Percentiles rank a stretch among this genome's conserved stretches.
These are phyloP conservation scores for Meteorus colon DNA, from an alignment of 2,888 invertebrate genomes.

Conservation along the genomic window DNA sequence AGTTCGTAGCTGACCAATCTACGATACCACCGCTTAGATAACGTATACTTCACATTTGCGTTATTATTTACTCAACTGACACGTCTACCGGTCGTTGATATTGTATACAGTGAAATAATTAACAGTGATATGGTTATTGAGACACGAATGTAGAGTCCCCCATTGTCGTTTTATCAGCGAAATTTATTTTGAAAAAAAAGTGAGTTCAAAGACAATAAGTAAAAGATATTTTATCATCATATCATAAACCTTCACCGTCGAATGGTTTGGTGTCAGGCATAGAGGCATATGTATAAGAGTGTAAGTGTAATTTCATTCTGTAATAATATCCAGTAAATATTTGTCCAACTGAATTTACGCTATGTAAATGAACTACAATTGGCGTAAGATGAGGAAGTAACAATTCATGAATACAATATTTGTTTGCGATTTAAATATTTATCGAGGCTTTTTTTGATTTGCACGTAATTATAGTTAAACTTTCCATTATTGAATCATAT, in stretches of 20 bases:
- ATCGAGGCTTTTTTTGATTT: neutral
- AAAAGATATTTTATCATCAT: neutral
- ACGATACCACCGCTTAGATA: conserved; percentile 41
- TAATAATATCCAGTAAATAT: conserved; percentile 5
- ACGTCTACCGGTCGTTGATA: conserved; percentile 24
- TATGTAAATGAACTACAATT: neutral
- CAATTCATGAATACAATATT: neutral
- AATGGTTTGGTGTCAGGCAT: neutral
- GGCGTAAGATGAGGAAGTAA: neutral
- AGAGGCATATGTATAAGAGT: neutral
- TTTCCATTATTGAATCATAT: neutral
- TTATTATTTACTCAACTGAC: conserved; percentile 33
- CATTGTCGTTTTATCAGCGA: neutral
- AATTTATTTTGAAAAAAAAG: neutral
- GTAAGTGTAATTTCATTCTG: neutral
- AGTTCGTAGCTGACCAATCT: conserved; percentile 45
- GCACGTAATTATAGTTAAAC: neutral
- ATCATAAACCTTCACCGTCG: neutral
- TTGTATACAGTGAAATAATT: neutral
- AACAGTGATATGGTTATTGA: neutral
- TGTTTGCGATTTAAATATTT: neutral
- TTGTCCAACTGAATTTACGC: neutral
- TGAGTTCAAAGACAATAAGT: neutral
- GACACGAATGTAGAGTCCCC: neutral
- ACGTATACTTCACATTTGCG: conserved; percentile 15